Percentiles rank a stretch among this genome's conserved stretches.
Evolutionary conservation across 2,113 vertebrate species (phyloP).

Genomic region (Turnix velox): DNA sequence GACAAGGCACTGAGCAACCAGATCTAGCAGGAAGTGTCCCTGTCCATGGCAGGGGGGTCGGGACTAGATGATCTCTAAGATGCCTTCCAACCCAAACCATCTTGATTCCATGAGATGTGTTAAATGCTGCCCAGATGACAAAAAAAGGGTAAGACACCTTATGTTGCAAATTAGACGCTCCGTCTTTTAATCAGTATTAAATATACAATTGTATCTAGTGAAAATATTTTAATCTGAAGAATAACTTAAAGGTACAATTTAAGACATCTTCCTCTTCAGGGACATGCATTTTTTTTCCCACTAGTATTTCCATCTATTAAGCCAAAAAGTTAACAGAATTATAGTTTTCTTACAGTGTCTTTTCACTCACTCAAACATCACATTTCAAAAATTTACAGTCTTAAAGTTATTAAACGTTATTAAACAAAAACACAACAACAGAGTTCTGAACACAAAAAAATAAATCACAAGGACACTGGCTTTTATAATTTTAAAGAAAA

Average conservation of each 20-base stretch:
- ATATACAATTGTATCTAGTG: background rate
- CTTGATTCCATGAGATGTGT: background rate
- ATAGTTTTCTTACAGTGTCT: background rate
- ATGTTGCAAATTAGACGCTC: background rate
- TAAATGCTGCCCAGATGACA: background rate
- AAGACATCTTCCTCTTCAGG: background rate
- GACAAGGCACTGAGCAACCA: too few relatives aligned
- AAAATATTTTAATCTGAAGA: conserved; percentile 1
- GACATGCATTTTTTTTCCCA: background rate
- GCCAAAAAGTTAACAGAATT: background rate
- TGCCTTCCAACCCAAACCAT: too few relatives aligned
- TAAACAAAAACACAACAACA: background rate
- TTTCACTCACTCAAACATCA: background rate
- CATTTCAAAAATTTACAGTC: background rate
- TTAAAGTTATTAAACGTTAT: background rate
- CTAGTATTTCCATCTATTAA: background rate
- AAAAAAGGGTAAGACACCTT: background rate
- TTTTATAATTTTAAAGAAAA: background rate
- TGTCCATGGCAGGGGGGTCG: too few relatives aligned
- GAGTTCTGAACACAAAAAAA: background rate
- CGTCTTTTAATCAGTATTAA: background rate
- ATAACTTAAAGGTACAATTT: background rate
- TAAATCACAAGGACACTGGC: background rate
- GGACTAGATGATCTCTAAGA: too few relatives aligned
- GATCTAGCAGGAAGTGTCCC: too few relatives aligned